phyloP scores from a whole-genome alignment of 1,140 invertebrate genomes.

The Scaptomyza graminum region DNA sequence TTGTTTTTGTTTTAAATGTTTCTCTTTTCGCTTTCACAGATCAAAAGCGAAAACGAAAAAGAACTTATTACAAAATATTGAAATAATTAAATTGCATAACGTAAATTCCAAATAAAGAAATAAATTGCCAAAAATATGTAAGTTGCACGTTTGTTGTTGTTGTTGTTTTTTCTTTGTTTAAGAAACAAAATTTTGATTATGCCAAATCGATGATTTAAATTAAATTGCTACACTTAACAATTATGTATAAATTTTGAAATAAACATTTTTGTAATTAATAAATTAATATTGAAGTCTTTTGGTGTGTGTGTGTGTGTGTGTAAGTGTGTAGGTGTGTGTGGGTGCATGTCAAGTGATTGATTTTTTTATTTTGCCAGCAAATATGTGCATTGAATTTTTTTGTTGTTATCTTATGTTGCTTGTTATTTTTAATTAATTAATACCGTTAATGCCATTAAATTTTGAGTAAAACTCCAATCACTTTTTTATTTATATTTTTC shows the following conservation, averaged over 20 bases:
- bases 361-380: constrained; percentile 40
- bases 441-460: constrained; percentile 59
- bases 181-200: constrained; percentile 68
- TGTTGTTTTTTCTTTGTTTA: constrained; percentile 36
- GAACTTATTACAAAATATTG: constrained; percentile 17
- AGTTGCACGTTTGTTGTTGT: constrained; percentile 62
- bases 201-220: constrained; percentile 42
- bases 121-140: constrained; percentile 55
- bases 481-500: constrained; percentile 56
- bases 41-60: constrained; percentile 43
- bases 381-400: not conserved
- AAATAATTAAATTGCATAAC: constrained; percentile 46
- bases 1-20: constrained; percentile 19
- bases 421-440: constrained; percentile 48
- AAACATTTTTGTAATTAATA: constrained; percentile 49
- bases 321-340: constrained; percentile 19
- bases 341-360: constrained; percentile 59
- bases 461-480: constrained; percentile 81
- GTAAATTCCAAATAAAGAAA: constrained; percentile 52
- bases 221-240: constrained; percentile 43
- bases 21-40: constrained; percentile 36
- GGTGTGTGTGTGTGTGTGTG: constrained; percentile 52
- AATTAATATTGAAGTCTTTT: constrained; percentile 81
- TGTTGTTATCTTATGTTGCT: constrained; percentile 11
- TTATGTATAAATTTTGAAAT: constrained; percentile 50